Conservation (phyloP, 2,113 vertebrate species). For the Hemiscyllium ocellatum region DNA sequence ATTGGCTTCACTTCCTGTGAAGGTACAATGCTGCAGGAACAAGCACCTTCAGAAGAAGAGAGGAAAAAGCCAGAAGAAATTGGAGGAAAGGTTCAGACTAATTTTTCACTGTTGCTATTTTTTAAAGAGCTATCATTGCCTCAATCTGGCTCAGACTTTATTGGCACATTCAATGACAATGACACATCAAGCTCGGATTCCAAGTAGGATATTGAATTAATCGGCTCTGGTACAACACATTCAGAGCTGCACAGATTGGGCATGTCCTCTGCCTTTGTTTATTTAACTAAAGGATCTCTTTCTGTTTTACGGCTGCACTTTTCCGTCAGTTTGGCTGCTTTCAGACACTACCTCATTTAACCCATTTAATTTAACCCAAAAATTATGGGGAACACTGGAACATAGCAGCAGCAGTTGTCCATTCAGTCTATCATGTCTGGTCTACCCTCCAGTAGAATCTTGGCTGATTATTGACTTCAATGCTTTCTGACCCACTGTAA, state of each 20-base stretch:
- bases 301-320: background rate
- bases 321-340: background rate
- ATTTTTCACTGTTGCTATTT: slow-evolving; percentile 7
- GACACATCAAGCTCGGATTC: background rate
- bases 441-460: no score
- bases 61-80: background rate
- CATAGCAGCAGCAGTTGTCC: no score
- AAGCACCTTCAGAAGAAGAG: background rate
- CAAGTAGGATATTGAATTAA: background rate
- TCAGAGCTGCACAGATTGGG: background rate
- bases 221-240: background rate
- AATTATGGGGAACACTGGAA: background rate
- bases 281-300: background rate
- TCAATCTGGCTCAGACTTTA: background rate
- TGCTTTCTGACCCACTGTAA: no score
- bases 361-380: background rate
- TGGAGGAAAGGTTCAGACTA: background rate
- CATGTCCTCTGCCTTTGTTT: background rate
- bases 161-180: background rate
- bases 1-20: background rate
- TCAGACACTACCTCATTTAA: background rate
- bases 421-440: no score
- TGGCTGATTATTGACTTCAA: no score
- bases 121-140: background rate
- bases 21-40: background rate